Conservation (phyloP, 2,888 invertebrate species). For the Bellardia pandia region DNA sequence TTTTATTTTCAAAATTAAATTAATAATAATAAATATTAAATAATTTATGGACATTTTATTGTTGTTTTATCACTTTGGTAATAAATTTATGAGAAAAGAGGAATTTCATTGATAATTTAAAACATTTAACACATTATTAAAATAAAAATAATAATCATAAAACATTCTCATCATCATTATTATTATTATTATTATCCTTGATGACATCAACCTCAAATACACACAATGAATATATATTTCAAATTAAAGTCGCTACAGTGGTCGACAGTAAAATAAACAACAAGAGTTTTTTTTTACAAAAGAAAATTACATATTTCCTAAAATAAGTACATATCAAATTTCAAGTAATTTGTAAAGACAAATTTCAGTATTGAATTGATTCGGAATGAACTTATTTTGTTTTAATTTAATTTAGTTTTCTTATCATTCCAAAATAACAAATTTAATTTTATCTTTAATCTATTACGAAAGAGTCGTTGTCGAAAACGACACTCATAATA, state of each 20-base stretch:
- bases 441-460: too few species aligned
- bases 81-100: conserved; percentile 29
- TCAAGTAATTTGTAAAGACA: too few species aligned
- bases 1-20: neutral
- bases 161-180: conserved; percentile 36
- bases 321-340: too few species aligned
- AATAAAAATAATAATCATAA: conserved; percentile 41
- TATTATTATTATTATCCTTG: conserved; percentile 37
- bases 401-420: too few species aligned
- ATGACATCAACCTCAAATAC: conserved; percentile 46
- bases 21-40: conserved; percentile 10
- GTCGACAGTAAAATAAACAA: neutral
- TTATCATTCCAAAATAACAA: too few species aligned
- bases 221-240: conserved; percentile 9
- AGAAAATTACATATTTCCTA: too few species aligned
- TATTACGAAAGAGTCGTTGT: too few species aligned
- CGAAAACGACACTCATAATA: too few species aligned
- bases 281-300: too few species aligned
- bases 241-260: conserved; percentile 35
- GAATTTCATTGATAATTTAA: conserved; percentile 36
- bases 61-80: neutral
- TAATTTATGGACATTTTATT: conserved; percentile 10
- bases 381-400: too few species aligned
- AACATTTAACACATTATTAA: conserved; percentile 45
- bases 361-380: too few species aligned